Base-by-base conservation (phyloP, 2,888 invertebrate species). In the Epistrophe eligans region DNA sequence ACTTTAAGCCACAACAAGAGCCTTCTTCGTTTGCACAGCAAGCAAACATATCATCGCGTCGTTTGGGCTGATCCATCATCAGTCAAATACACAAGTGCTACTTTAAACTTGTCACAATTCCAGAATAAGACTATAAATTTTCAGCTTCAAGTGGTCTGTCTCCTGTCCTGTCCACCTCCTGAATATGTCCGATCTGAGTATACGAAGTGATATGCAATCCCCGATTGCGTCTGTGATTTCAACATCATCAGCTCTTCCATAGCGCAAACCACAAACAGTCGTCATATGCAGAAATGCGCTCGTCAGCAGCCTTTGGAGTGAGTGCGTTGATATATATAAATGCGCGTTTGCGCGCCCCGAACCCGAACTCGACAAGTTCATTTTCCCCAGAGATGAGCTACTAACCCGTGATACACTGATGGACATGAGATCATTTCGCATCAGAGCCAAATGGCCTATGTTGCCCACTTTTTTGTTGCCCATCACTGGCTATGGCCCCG, bases 91-190 rank as follows among this genome's bases (percentile, higher is more conserved):
- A 73, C 73, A 66, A 80, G 76, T 71, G 83, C 71, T 83, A 72
- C 83, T 83, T 87, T 76, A 79, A 79, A 79, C 74, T 87, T 83
- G 83, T 87, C 87, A 87, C 83, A 83, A 76, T 76, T 79, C 76
- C 71, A 66, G 79, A 76, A 67, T 79, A 79, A 58, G 71, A 48
- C 87, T 55, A 87, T 87, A 87, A 87, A 87, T 87, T 83, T 87
- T 79, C 83, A 72, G 66, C 50, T 76, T 32, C 40, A 64, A 82
- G 85, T 70, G 62, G 83, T 72, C 83, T 62, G 83, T 83, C 79
- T 67, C 8, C 13, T 66, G 48, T 67, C 35, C 66, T 66, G 66
- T 66, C 67, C 87, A 83, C 83, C 87, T 83, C 76, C 83, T 74
- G 74, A 19, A 24, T 77, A 57, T 17, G 11, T 67, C 19, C 67